phyloP scores from a whole-genome alignment of 2,113 vertebrate species.

The Psittacus erithacus region DNA sequence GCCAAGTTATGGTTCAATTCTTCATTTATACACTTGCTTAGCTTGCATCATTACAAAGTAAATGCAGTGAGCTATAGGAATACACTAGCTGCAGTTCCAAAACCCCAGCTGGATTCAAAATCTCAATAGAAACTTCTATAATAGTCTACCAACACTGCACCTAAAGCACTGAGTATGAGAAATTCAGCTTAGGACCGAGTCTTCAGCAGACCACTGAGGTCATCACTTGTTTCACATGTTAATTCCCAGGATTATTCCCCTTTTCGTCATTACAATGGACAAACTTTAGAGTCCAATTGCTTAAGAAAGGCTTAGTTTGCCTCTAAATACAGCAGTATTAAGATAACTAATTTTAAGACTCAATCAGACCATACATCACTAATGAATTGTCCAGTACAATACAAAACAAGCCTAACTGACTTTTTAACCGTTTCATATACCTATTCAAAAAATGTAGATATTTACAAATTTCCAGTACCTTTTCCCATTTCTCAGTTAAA shows the following conservation, averaged over 20 bases:
- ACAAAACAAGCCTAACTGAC: neutral
- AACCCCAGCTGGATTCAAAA: neutral
- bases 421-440: neutral
- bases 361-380: neutral
- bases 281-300: neutral
- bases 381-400: neutral
- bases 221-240: neutral
- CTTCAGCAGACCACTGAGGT: neutral
- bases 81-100: neutral
- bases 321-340: neutral
- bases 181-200: neutral
- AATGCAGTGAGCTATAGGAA: neutral
- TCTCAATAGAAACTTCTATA: accelerated
- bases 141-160: neutral
- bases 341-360: neutral
- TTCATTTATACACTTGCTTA: neutral
- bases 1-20: neutral
- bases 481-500: neutral
- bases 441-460: neutral
- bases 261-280: neutral
- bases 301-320: neutral
- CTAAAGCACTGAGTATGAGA: neutral
- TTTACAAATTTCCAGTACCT: neutral
- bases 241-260: neutral
- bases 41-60: neutral